Evolutionary conservation across 2,888 invertebrate genomes (phyloP), one percentile per base, ranked within the genome.

Genomic region (Beris chalybata): DNA sequence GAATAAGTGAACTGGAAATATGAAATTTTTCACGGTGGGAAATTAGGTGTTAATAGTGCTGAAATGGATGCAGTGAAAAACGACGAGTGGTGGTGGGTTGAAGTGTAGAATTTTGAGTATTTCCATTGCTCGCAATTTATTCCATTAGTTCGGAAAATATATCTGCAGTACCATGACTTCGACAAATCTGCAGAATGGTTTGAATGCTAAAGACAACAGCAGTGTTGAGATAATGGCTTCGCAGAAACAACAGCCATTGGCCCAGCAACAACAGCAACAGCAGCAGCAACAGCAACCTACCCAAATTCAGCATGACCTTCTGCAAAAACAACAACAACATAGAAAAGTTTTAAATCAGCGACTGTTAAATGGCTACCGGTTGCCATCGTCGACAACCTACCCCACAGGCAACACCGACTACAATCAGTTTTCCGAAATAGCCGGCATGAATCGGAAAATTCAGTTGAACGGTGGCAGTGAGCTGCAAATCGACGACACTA

Each of bases 211-310:
- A 50, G 58, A 65, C 55, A 58, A 32, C 31, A 22, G 38, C 54
- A 31, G 52, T 47, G 54, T 32, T 43, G 54, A 52, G 54, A 4
- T 61, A 13, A 52, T 55, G 64, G 52, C 52, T 68, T 67, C 69
- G 50, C 66, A 57, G 56, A 68, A 67, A n/a, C 66, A 45, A 22
- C 61, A 65, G 53, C 15, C 13, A 56, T 7, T 38, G 15, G 45
- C 54, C 7, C 44, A 71, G 44, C 73, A 71, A 53, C 72, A 72
- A 57, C 66, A 72, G 64, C 68, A 69, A 48, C 32, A 71, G 50
- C 72, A 72, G 54, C 72, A 72, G 56, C 73, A 78, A 66, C 77
- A 77, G 32, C 76, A 78, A 67, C 77, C 76, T n/a, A 52, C 32
- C 13, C 58, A 63, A 59, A 52, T 29, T n/a, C 45, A 54, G 50